These are phyloP conservation scores for Phoeniculus purpureus DNA, from an alignment of 2,797 vertebrate genomes.

Conservation along the genomic window DNA sequence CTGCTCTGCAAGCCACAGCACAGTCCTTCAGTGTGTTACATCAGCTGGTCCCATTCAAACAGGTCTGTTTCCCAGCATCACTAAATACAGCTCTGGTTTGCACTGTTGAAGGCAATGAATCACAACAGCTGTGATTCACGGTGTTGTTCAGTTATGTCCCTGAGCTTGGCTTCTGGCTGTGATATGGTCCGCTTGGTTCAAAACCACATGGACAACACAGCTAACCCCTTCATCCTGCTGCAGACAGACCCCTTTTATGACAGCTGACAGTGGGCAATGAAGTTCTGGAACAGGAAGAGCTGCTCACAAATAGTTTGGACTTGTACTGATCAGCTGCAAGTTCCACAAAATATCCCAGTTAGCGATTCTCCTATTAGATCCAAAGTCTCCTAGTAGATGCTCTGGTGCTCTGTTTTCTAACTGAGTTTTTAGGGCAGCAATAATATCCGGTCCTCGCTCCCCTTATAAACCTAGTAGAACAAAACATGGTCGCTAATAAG, in stretches of 20 bases:
- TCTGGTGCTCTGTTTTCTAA: not conserved
- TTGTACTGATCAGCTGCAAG: not conserved
- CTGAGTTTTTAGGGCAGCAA: not conserved
- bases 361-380: not conserved
- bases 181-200: not conserved
- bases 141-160: not conserved
- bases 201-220: not conserved
- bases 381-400: not conserved
- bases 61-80: not conserved
- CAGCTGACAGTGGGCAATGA: not conserved
- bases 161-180: not conserved
- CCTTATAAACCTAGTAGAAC: not conserved
- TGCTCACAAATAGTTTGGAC: not conserved
- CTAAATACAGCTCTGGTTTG: not conserved
- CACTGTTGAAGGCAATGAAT: not conserved
- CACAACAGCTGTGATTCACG: constrained; percentile 3
- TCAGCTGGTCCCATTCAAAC: not conserved
- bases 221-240: not conserved
- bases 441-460: not conserved
- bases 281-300: not conserved
- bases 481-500: not conserved
- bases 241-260: not conserved
- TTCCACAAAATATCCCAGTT: not conserved
- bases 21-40: not conserved
- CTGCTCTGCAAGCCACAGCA: not conserved